Percentiles rank a stretch among this genome's conserved stretches.
These are phyloP conservation scores for Perca fluviatilis DNA, from an alignment of 2,113 vertebrate genomes.

Conservation along the genomic window DNA sequence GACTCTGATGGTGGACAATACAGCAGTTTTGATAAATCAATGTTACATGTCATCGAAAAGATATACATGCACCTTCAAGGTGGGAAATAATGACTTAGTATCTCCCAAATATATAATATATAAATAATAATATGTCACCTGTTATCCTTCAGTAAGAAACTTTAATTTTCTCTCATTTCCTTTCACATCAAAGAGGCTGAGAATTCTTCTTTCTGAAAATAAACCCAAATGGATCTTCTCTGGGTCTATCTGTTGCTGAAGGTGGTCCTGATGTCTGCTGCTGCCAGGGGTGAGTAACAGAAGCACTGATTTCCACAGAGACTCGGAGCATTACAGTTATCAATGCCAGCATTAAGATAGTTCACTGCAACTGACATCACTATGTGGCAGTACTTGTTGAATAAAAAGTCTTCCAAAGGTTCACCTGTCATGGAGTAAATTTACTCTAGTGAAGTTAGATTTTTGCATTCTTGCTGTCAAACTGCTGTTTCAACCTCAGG, in stretches of 20 bases:
- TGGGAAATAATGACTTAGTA: not conserved
- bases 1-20: not conserved
- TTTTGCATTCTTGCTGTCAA: not conserved
- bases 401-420: not conserved
- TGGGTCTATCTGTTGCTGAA: constrained; percentile 62
- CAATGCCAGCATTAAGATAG: not conserved
- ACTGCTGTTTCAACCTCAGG: not conserved
- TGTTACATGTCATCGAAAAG: not conserved
- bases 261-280: constrained; percentile 61
- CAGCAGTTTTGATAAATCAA: not conserved
- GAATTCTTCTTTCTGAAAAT: not conserved
- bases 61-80: not conserved
- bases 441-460: not conserved
- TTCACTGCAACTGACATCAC: constrained; percentile 8
- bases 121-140: not conserved
- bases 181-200: constrained; percentile 37
- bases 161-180: not conserved
- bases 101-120: not conserved
- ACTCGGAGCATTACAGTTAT: fast-evolving
- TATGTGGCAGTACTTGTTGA: not conserved
- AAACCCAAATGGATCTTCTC: constrained; percentile 62
- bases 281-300: constrained; percentile 74
- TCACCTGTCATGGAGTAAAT: not conserved
- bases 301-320: not conserved
- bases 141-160: not conserved